Base-by-base conservation (phyloP, 2,113 vertebrate species). In the Hemiprocne comata region DNA sequence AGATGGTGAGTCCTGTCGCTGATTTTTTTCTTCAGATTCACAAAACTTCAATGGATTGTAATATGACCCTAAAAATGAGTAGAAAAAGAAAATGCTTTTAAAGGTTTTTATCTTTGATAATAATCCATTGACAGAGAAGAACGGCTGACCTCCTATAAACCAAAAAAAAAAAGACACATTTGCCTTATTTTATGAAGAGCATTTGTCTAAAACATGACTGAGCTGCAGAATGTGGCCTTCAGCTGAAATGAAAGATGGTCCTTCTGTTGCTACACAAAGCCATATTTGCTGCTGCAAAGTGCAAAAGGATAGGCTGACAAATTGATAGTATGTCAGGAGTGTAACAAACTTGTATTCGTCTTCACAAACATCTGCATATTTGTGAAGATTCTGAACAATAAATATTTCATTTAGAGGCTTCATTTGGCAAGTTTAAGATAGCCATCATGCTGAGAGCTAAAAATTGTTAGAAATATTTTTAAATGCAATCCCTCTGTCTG, bases 221-320 rank as follows among this genome's bases (percentile, higher is more conserved):
- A 95, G 74, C 90, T 97, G 88, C 94, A 89, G 95, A 97, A 93
- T 94, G 95, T 96, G 96, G 96, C 96, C 95, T 97, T 95, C 94
- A 91, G 95, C 94, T 90, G 85, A 94, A 89, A 86, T 94, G 90
- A 97, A 97, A 95, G 67, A 96, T 95, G 73, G 85, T 90, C 90
- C 73, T 97, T 97, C 96, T 97, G 93, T 95, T 97, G 95, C 93
- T 96, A 93, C 94, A 94, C 95, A 95, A 95, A 97, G 85, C 94
- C 96, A 95, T 92, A 95, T 96, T 97, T 95, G 92, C 83, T 92
- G 92, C 95, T 96, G 87, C 89, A 95, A 97, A 96, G 96, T 94
- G 97, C 95, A 97, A 95, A 97, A 97, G 78, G 93, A 96, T 87
- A 95, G 84, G 82, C 87, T 97, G 67, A 83, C 87, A 97, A 95